These are phyloP conservation scores for Troilus luridus DNA, from an alignment of 2,888 invertebrate species.

Conservation along the genomic window DNA sequence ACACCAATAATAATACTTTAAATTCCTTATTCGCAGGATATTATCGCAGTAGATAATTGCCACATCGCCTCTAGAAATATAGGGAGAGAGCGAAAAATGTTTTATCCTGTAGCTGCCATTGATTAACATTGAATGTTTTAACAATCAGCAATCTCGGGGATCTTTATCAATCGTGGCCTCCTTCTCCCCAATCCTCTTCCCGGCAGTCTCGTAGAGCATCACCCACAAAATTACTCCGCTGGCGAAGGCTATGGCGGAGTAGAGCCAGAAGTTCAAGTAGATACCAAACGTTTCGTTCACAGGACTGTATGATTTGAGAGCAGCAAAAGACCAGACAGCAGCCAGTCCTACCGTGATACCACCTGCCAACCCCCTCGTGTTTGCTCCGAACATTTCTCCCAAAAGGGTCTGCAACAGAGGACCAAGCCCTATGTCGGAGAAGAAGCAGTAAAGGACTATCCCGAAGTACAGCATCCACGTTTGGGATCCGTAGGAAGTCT, in stretches of 20 bases:
- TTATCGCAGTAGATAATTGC: no score
- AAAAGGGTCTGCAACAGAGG: conserved; percentile 65
- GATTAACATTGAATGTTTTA: background rate
- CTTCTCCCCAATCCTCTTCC: conserved; percentile 65
- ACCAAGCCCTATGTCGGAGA: conserved; percentile 64
- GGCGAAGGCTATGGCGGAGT: conserved; percentile 60
- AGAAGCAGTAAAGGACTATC: conserved; percentile 61
- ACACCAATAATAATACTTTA: no score
- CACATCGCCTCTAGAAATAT: no score
- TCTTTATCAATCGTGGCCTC: background rate
- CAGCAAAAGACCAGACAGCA: conserved; percentile 62
- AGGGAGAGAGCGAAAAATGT: no score
- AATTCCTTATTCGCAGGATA: no score
- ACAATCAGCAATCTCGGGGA: background rate
- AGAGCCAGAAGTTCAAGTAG: conserved; percentile 63
- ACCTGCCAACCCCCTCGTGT: conserved; percentile 65
- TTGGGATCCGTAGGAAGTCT: conserved; percentile 55
- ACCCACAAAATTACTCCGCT: conserved; percentile 63
- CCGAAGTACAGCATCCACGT: conserved; percentile 62
- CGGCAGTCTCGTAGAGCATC: conserved; percentile 66
- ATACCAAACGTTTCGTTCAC: conserved; percentile 63
- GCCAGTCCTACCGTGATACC: conserved; percentile 63
- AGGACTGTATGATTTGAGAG: conserved; percentile 64
- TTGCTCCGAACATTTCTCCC: conserved; percentile 65
- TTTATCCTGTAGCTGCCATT: no score